Base-by-base conservation (phyloP, 2,888 invertebrate genomes). In the Spicauda simplicius region DNA sequence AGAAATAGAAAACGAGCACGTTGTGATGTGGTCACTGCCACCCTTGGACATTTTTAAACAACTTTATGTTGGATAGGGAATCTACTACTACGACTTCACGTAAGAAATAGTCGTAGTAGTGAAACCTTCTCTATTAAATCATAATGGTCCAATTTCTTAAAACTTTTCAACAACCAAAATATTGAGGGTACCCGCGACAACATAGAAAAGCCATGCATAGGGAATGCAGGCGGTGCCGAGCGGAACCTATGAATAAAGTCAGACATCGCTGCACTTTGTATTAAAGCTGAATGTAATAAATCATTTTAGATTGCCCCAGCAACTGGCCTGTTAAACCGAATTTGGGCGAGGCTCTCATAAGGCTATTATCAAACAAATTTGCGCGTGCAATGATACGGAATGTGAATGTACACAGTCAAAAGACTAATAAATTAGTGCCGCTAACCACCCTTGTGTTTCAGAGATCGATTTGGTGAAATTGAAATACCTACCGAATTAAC, bases 311-410 rank as follows among this genome's bases (percentile, higher is more conserved):
- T 64, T 57, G 64, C 64, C 53, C 33, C 57, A 50, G 56, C 58
- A 58, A 64, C 52, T 58, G 58, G 58, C 52, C 41, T 37, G 64
- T 64, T 33, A 64, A 58, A 64, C 52, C 58, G 52, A 64, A 64
- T 64, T 64, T 41, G 52, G 58, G 52, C 50, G 56, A 37, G 33
- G 64, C 56, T 18, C 55, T 50, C 64, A 30, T 64, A 58, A 57
- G 57, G 64, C 58, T 64, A 64, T 64, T 64, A 64, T 58, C 64
- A 64, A 64, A 64, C 58, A 58, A 64, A 58, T 64, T 64, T 55
- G 57, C n/a, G 16, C 41, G 52, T 19, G 58, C 57, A 64, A 64
- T 52, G 64, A 64, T 25, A 41, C 12, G 37, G 20, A 64, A 64
- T 41, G 58, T 48, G 20, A 16, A 11, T 41, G 56, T 56, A 50